Evolutionary conservation across 2,113 vertebrate species (phyloP).

Genomic region (Antidorcas marsupialis): DNA sequence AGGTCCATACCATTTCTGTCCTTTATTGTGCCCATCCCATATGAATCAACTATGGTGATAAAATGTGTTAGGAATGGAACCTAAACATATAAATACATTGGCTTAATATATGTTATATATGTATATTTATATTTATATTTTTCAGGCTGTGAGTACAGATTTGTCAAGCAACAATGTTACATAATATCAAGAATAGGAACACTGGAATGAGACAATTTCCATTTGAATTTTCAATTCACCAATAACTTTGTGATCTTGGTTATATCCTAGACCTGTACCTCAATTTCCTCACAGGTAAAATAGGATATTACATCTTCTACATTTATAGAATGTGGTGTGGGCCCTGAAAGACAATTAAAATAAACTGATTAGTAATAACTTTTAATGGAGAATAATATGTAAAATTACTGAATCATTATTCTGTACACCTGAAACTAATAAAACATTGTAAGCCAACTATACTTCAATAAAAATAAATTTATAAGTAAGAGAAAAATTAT

Average conservation of each 20-base stretch:
- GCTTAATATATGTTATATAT: too few species aligned
- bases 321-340: background rate
- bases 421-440: background rate
- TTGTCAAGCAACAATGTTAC: background rate
- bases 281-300: constrained; percentile 30
- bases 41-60: too few species aligned
- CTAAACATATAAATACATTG: too few species aligned
- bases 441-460: background rate
- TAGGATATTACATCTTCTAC: background rate
- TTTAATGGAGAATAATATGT: background rate
- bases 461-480: background rate
- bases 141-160: background rate
- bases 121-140: too few species aligned
- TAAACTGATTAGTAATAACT: background rate
- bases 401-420: background rate
- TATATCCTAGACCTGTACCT: background rate
- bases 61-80: too few species aligned
- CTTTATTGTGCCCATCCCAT: background rate
- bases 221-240: background rate
- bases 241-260: background rate
- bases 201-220: background rate
- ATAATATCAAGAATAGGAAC: background rate
- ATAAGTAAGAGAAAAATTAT: background rate
- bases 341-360: background rate
- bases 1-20: background rate